Evolutionary conservation across 2,888 invertebrate species (phyloP).

Genomic region (Desoria tigrina): DNA sequence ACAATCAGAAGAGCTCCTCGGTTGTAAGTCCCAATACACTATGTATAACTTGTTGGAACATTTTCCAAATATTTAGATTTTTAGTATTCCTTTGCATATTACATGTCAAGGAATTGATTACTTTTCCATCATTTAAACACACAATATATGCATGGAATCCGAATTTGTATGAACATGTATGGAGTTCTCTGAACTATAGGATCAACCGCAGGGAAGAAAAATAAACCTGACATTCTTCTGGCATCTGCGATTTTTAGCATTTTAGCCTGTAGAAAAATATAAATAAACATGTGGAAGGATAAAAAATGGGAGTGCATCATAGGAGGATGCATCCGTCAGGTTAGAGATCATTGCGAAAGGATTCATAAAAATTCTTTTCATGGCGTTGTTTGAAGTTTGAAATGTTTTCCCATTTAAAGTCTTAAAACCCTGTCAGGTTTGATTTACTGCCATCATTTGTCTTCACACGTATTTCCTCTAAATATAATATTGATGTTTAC

Average conservation of each 20-base stretch:
- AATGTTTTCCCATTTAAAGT: slow-evolving; percentile 25
- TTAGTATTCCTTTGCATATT: background rate
- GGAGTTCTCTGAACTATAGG: too few relatives aligned
- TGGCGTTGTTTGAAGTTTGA: background rate
- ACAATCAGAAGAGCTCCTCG: slow-evolving; percentile 50
- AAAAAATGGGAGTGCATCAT: slow-evolving; percentile 14
- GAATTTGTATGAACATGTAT: too few relatives aligned
- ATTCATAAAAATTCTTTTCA: too few relatives aligned
- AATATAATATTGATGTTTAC: too few relatives aligned
- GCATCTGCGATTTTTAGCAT: background rate
- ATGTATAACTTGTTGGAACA: background rate
- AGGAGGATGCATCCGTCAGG: too few relatives aligned
- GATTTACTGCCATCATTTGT: slow-evolving; percentile 26
- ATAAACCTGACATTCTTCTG: background rate
- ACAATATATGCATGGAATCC: too few relatives aligned
- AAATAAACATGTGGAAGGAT: too few relatives aligned
- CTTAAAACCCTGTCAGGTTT: slow-evolving; percentile 22
- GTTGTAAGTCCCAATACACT: slow-evolving; percentile 44
- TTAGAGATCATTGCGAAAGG: too few relatives aligned
- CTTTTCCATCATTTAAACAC: too few relatives aligned
- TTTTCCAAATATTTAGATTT: slow-evolving; percentile 8
- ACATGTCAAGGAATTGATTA: too few relatives aligned
- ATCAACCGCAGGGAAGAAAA: too few relatives aligned
- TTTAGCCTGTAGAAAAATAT: background rate
- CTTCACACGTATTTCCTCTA: slow-evolving; percentile 10